Conservation (phyloP, 2,888 invertebrate species). For the Oasisia sp. region DNA sequence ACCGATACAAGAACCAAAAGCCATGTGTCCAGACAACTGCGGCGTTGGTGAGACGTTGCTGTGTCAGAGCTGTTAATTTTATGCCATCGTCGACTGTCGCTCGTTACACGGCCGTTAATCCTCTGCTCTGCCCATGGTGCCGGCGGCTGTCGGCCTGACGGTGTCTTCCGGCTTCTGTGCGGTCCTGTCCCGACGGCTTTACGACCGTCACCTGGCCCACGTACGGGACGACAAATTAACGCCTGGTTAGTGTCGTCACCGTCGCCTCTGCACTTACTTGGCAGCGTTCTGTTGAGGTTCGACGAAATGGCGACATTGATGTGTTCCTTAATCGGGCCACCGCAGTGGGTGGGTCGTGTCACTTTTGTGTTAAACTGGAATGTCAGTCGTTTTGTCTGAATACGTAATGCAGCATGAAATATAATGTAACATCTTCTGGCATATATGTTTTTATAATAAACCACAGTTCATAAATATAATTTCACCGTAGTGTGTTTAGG, state of each 20-base stretch:
- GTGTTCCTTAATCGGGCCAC: neutral
- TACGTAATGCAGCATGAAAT: neutral
- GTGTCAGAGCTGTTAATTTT: neutral
- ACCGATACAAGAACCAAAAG: too few relatives aligned
- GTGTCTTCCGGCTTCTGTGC: neutral
- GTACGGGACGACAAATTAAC: neutral
- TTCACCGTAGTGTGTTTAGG: too few relatives aligned
- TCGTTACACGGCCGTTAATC: constrained; percentile 10
- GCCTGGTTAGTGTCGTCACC: neutral
- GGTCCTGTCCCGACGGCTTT: neutral
- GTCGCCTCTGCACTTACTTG: too few relatives aligned
- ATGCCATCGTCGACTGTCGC: neutral
- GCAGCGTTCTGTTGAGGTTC: too few relatives aligned
- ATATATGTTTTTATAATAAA: too few relatives aligned
- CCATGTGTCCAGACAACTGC: neutral
- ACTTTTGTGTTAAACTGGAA: neutral
- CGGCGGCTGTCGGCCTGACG: neutral
- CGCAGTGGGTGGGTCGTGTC: neutral
- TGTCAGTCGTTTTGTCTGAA: neutral
- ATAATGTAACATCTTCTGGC: neutral
- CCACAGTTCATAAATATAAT: too few relatives aligned
- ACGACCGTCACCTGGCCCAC: neutral
- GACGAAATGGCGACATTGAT: neutral
- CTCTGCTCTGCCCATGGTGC: neutral
- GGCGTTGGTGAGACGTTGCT: neutral